Conservation (phyloP, 1,140 invertebrate genomes). For the Pachypeltis micranthus region DNA sequence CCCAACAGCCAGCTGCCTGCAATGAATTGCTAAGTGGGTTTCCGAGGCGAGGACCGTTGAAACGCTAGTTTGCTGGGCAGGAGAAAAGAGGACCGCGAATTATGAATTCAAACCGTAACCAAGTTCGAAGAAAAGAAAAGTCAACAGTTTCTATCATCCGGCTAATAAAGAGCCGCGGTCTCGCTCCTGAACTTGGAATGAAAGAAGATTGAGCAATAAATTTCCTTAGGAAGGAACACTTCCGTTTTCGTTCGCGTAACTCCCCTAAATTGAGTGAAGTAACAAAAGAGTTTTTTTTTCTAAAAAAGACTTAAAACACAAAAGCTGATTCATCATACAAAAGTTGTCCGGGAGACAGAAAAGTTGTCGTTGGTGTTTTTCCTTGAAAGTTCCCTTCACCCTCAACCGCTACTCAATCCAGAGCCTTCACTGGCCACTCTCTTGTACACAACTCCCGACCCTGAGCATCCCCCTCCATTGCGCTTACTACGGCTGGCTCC, state of each 20-base stretch:
- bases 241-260: conserved; percentile 4
- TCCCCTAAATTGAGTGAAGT: conserved; percentile 8
- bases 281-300: conserved; percentile 7
- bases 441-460: too few species aligned
- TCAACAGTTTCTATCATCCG: conserved; percentile 6
- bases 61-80: too few species aligned
- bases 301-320: background rate
- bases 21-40: too few species aligned
- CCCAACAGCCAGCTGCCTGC: too few species aligned
- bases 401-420: too few species aligned
- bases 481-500: too few species aligned
- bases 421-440: too few species aligned
- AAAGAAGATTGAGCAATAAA: conserved; percentile 6
- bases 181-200: background rate
- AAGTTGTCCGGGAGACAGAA: conserved; percentile 6
- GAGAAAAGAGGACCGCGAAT: background rate
- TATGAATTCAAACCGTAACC: background rate
- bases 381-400: too few species aligned
- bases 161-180: conserved; percentile 3
- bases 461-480: too few species aligned
- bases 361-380: conserved; percentile 6
- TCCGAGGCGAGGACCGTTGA: too few species aligned
- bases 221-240: conserved; percentile 2
- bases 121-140: background rate
- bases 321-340: conserved; percentile 8